Conservation (phyloP, 2,797 vertebrate genomes). For the Myotis planiceps region DNA sequence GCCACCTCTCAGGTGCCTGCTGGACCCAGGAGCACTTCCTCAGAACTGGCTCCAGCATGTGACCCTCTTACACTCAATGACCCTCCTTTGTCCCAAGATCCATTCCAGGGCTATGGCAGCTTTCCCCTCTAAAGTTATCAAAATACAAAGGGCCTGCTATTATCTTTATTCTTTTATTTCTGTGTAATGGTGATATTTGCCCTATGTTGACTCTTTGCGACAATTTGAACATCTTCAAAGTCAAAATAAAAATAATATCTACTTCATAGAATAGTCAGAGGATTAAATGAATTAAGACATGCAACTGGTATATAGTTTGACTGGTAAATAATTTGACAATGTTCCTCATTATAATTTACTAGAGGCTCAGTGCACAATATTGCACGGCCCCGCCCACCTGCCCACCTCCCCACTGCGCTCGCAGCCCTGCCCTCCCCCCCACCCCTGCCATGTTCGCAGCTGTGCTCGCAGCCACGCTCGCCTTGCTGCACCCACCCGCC, state of each 20-base stretch:
- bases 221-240: background rate
- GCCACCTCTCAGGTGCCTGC: background rate
- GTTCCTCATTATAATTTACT: background rate
- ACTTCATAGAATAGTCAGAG: background rate
- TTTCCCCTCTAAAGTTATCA: background rate
- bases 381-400: too few species aligned
- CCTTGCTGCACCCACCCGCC: too few species aligned
- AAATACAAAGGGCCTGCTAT: background rate
- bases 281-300: background rate
- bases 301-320: background rate
- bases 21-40: background rate
- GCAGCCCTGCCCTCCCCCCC: too few species aligned
- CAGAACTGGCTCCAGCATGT: background rate
- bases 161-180: background rate
- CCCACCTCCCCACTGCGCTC: too few species aligned
- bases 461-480: too few species aligned
- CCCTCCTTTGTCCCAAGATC: background rate
- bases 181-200: background rate
- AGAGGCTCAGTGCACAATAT: background rate
- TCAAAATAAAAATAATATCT: conserved; percentile 19
- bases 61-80: background rate
- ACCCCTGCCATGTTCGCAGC: rapidly evolving
- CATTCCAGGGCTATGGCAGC: background rate
- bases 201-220: background rate
- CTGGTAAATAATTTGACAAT: background rate